A percentile compares a stretch with the other conserved stretches of the same genome.
Evolutionary conservation across 2,797 vertebrate genomes (phyloP).

Genomic region (Alfaro cultratus): DNA sequence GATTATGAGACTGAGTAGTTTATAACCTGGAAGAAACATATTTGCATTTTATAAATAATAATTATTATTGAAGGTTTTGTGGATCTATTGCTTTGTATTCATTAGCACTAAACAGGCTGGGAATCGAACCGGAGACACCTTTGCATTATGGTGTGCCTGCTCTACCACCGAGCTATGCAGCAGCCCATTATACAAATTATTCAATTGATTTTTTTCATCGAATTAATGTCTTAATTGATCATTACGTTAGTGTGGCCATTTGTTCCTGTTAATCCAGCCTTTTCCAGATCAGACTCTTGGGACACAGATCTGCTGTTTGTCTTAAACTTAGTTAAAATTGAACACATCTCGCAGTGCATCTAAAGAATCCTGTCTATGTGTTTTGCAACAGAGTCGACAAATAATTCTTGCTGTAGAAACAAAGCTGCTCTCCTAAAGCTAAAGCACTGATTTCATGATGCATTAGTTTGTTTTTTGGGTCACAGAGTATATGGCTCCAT

Average conservation of each 20-base stretch:
- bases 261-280: neutral
- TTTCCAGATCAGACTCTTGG: neutral
- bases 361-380: neutral
- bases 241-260: neutral
- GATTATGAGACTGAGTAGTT: neutral
- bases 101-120: too few relatives aligned
- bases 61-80: neutral
- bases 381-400: slow-evolving; percentile 1
- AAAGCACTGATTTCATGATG: neutral
- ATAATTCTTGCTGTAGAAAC: slow-evolving; percentile 7
- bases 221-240: neutral
- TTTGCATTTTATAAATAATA: neutral
- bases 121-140: too few relatives aligned
- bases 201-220: neutral
- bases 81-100: too few relatives aligned
- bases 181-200: neutral
- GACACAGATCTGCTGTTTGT: neutral
- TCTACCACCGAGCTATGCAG: neutral
- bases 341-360: neutral
- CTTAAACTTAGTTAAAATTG: neutral
- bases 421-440: neutral
- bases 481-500: neutral
- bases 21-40: too few relatives aligned
- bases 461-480: slow-evolving; percentile 3
- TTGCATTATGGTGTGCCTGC: neutral